Conservation (phyloP, 2,113 vertebrate species). For the Butorides virescens region DNA sequence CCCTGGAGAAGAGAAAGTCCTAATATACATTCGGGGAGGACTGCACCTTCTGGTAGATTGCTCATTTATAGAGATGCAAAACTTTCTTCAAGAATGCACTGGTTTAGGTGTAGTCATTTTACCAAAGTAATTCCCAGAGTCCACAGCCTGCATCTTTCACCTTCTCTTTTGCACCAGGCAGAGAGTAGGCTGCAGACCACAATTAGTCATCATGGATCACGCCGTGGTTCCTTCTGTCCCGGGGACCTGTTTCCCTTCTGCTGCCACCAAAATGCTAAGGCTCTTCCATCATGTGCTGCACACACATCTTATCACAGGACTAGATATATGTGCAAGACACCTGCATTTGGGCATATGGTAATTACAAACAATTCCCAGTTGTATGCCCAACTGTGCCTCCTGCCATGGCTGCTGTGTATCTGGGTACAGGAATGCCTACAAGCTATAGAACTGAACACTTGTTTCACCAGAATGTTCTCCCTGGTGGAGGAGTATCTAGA, state of each 20-base stretch:
- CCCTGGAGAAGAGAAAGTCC: background rate
- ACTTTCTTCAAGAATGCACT: background rate
- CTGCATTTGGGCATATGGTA: background rate
- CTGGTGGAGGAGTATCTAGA: background rate
- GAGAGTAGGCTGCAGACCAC: background rate
- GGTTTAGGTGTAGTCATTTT: background rate
- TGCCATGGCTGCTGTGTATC: background rate
- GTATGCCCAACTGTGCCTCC: background rate
- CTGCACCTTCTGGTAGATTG: background rate
- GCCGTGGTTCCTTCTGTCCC: background rate
- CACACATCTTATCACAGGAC: fast-evolving
- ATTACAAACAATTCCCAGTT: background rate
- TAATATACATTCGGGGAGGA: background rate
- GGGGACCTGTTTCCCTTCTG: background rate
- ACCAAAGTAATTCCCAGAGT: background rate
- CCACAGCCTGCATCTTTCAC: background rate
- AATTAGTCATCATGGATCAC: fast-evolving
- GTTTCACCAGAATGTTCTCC: background rate
- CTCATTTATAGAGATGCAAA: background rate
- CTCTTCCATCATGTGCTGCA: background rate
- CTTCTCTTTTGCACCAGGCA: background rate
- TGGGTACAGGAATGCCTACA: background rate
- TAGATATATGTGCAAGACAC: background rate
- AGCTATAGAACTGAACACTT: background rate
- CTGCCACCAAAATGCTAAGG: background rate